Base-by-base conservation (phyloP, 2,888 invertebrate species). In the Callyntrura sp. region DNA sequence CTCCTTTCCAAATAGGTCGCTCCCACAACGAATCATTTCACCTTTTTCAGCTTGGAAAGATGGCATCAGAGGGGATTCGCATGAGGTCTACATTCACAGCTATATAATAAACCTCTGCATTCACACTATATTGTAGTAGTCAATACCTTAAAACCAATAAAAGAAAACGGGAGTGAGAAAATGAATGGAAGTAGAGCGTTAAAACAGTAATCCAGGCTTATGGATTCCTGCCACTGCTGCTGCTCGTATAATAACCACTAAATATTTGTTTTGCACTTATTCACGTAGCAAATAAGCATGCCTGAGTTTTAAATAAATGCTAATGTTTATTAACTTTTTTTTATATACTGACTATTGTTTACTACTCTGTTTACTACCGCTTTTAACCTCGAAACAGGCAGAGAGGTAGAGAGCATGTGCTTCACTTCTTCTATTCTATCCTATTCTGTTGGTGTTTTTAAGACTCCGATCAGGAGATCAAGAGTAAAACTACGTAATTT, bases 21-120 rank as follows among this genome's bases (percentile, higher is more conserved):
- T 97, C 97, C 85, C 98, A 98, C 95, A 97, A 98, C 94, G 95
- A 96, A 91, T 96, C 96, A 83, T 98, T 97, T 95, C 96, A 96
- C 73, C 95, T 98, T 91, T 98, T 98, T 96, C 96, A 97, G 45
- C 95, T 98, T 92, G 98, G 98, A 0, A 96, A 96, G 90, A 95
- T 96, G 85, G 97, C 98, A 4, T 96, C 97, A 60, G 94, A 96
- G 9, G 97, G 97, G 0, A 96, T 98, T 45, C 97, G 97, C 93
- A 96, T 96, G 94, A 95, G 95, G 55, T 35, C 9, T 57, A 78
- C 78, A 78, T 78, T 78, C 57, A 28, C 55, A 55, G n/a, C 28
- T 28, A 55, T 35, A 78, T 55, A 78, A 78, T 35, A 35, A 35
- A 35, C 35, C 35, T 35, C 3, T 35, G 2, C 35, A 35, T 6